These are phyloP conservation scores for Apis dorsata DNA, from an alignment of 1,140 invertebrate species.

Conservation along the genomic window DNA sequence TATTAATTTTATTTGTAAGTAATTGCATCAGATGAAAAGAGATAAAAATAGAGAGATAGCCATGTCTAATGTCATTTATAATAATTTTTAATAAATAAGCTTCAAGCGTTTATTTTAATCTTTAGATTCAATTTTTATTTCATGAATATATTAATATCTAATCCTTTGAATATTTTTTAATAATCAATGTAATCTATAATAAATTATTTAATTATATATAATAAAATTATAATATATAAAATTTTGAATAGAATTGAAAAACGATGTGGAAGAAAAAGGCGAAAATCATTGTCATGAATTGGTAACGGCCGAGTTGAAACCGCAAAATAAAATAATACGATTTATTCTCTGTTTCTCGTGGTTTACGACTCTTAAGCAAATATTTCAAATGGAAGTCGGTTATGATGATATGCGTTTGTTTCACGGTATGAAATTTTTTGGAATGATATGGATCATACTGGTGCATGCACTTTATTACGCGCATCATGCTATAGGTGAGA, in stretches of 20 bases:
- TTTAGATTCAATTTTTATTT: no score
- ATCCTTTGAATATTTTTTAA: background rate
- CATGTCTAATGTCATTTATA: no score
- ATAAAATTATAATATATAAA: no score
- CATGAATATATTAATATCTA: no score
- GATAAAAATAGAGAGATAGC: no score
- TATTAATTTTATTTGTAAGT: no score
- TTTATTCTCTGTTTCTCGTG: slow-evolving; percentile 77
- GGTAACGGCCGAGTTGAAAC: background rate
- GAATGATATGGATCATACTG: slow-evolving; percentile 80
- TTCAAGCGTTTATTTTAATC: no score
- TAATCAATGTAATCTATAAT: background rate
- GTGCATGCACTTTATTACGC: slow-evolving; percentile 77
- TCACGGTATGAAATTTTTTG: slow-evolving; percentile 78
- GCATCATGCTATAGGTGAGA: background rate
- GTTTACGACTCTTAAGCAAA: slow-evolving; percentile 74
- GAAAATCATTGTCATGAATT: slow-evolving; percentile 45
- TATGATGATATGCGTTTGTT: slow-evolving; percentile 68
- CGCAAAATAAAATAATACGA: slow-evolving; percentile 49
- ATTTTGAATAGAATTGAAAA: slow-evolving; percentile 11
- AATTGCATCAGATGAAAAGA: no score
- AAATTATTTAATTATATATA: background rate
- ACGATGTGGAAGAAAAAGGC: slow-evolving; percentile 24
- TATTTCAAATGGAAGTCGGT: slow-evolving; percentile 67
- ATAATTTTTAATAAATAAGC: no score